These are phyloP conservation scores for Diplodus sargus DNA, from an alignment of 2,797 vertebrate species.

Conservation along the genomic window DNA sequence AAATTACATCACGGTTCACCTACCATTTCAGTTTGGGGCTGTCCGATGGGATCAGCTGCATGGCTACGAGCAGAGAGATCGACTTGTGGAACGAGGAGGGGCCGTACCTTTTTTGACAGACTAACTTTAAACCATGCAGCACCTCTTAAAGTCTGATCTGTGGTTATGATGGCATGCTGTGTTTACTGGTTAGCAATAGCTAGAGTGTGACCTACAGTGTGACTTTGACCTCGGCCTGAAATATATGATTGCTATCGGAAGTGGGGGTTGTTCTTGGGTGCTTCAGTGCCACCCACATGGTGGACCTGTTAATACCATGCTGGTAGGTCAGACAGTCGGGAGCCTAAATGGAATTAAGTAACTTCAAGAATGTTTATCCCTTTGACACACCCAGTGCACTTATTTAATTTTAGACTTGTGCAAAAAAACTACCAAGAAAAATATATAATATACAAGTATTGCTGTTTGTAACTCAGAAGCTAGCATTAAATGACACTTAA, in stretches of 20 bases:
- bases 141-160: constrained; percentile 58
- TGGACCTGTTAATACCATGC: constrained; percentile 57
- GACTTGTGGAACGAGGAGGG: constrained; percentile 36
- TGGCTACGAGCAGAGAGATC: constrained; percentile 59
- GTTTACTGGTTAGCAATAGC: constrained; percentile 51
- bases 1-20: constrained; percentile 77
- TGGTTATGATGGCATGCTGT: constrained; percentile 52
- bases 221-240: constrained; percentile 67
- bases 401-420: constrained; percentile 8
- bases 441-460: background rate
- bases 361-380: constrained; percentile 73
- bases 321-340: constrained; percentile 66
- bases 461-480: background rate
- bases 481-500: constrained; percentile 5
- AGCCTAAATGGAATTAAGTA: constrained; percentile 73
- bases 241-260: constrained; percentile 61
- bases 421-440: constrained; percentile 1
- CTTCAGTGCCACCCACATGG: constrained; percentile 53
- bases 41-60: constrained; percentile 73
- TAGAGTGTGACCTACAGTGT: constrained; percentile 45
- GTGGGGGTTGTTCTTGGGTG: constrained; percentile 25
- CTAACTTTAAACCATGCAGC: constrained; percentile 61
- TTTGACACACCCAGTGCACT: constrained; percentile 49
- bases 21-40: constrained; percentile 64
- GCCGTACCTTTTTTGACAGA: constrained; percentile 41